Percentiles rank a stretch among this genome's conserved stretches.
Evolutionary conservation across 1,140 invertebrate genomes (phyloP).

Genomic region (Alviniconcha marisindica): DNA sequence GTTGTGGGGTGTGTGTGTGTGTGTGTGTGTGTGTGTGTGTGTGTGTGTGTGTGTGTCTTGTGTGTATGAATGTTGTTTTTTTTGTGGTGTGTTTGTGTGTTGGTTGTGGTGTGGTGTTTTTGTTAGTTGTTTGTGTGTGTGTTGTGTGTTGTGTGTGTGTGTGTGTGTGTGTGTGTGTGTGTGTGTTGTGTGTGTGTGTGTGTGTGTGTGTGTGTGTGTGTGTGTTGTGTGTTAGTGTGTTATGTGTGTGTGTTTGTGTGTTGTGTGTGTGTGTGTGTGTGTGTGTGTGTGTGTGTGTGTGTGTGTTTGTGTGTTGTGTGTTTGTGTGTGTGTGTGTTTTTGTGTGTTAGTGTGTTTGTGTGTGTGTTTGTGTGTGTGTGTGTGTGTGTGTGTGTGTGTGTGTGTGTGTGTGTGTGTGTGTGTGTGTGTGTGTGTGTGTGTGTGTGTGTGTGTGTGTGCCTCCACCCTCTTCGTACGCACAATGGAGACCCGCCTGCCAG

Average conservation of each 20-base stretch:
- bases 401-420: slow-evolving; percentile 33
- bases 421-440: slow-evolving; percentile 38
- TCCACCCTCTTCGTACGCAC: background rate
- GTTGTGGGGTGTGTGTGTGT: slow-evolving; percentile 11
- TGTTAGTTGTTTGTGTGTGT: background rate
- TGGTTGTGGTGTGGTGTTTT: background rate
- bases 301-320: too few relatives aligned
- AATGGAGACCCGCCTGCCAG: too few relatives aligned
- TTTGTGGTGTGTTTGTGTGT: background rate
- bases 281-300: too few relatives aligned
- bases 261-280: too few relatives aligned
- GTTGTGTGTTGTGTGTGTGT: background rate
- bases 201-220: background rate
- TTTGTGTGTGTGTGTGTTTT: too few relatives aligned
- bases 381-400: background rate
- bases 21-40: background rate
- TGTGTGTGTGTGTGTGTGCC: slow-evolving; percentile 38
- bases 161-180: slow-evolving; percentile 7
- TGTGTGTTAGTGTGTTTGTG: too few relatives aligned
- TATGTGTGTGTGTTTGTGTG: too few relatives aligned
- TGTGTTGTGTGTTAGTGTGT: background rate
- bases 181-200: slow-evolving; percentile 21
- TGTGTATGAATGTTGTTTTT: background rate
- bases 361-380: too few relatives aligned
- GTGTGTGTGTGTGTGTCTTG: background rate